Evolutionary conservation across 2,888 invertebrate genomes (phyloP).

Genomic region (Parthenolecanium corni): DNA sequence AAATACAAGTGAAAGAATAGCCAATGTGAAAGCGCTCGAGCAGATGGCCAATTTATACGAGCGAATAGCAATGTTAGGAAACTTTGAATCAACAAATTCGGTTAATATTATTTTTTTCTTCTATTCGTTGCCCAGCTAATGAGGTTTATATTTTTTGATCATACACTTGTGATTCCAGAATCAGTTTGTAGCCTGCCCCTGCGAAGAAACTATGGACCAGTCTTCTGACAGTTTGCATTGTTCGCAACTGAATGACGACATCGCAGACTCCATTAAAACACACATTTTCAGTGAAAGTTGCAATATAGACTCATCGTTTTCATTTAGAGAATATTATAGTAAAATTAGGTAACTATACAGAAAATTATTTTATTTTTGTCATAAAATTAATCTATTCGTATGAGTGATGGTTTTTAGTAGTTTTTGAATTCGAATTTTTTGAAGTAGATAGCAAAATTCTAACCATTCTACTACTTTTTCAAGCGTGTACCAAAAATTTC

Average conservation of each 20-base stretch:
- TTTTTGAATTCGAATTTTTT: too few relatives aligned
- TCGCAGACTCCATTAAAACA: neutral
- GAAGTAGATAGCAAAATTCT: too few relatives aligned
- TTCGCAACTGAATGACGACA: neutral
- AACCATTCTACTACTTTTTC: too few relatives aligned
- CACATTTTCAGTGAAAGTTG: neutral
- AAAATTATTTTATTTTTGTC: neutral
- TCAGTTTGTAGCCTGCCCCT: neutral
- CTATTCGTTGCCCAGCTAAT: neutral
- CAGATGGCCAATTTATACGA: neutral
- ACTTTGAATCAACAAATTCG: neutral
- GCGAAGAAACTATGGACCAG: neutral
- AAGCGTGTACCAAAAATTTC: too few relatives aligned
- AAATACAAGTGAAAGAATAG: neutral
- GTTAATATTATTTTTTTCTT: neutral
- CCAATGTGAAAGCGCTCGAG: neutral
- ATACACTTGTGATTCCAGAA: neutral
- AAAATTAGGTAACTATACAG: neutral
- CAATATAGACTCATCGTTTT: neutral
- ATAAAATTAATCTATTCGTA: too few relatives aligned
- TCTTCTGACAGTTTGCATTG: neutral
- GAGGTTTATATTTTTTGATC: neutral
- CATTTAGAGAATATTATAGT: slow-evolving; percentile 6
- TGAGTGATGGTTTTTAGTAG: too few relatives aligned
- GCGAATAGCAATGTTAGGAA: neutral